Evolutionary conservation across 2,113 vertebrate species (phyloP).

Genomic region (Bettongia penicillata): DNA sequence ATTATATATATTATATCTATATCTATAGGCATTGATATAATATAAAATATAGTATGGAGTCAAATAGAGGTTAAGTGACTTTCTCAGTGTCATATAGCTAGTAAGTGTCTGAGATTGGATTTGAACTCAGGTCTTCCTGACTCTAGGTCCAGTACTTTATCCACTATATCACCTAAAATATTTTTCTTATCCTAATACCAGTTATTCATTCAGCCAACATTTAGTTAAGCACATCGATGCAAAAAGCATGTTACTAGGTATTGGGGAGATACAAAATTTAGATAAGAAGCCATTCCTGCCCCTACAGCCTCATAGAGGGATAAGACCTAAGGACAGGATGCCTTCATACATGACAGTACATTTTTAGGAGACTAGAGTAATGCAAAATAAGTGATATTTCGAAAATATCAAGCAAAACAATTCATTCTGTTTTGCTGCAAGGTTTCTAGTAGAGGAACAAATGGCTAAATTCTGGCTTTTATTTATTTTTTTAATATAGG

Average conservation of each 20-base stretch:
- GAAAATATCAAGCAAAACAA: background rate
- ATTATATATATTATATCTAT: no score
- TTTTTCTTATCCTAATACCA: background rate
- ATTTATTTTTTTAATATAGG: constrained; percentile 43
- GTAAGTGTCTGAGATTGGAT: background rate
- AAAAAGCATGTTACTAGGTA: background rate
- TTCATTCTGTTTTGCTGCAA: background rate
- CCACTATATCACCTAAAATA: background rate
- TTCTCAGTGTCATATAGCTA: background rate
- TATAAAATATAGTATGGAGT: no score
- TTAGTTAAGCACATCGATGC: background rate
- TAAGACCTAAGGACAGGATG: background rate
- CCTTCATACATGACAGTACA: background rate
- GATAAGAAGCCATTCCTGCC: background rate
- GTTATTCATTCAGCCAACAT: background rate
- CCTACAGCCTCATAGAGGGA: background rate
- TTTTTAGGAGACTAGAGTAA: background rate
- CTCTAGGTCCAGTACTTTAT: background rate
- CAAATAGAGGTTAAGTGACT: background rate
- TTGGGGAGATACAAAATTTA: background rate
- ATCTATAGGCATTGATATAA: no score
- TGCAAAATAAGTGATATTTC: background rate
- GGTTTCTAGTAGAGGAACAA: constrained; percentile 10
- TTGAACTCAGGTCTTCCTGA: background rate
- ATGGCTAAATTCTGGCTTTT: constrained; percentile 70